Percentiles rank a stretch among this genome's conserved stretches.
Conservation (phyloP, 2,888 invertebrate species). For the Himalopsyche japonica region DNA sequence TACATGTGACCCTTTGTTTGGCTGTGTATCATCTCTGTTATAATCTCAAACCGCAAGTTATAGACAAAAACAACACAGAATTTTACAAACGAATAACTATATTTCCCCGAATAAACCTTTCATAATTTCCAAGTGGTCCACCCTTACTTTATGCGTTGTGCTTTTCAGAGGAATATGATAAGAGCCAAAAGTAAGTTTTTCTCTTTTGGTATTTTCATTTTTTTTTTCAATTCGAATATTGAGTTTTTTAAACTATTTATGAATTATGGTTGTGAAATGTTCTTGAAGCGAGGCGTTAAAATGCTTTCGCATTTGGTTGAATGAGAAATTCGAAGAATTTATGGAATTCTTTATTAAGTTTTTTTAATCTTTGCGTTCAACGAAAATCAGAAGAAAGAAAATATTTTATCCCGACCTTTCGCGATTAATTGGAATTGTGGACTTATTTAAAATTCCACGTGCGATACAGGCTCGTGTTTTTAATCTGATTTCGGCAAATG, state of each 20-base stretch:
- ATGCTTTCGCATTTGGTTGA: not conserved
- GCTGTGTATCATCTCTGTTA: not conserved
- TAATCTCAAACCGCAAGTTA: conserved; percentile 26
- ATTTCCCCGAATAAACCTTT: conserved; percentile 13
- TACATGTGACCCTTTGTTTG: conserved; percentile 12
- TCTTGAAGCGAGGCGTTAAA: not conserved
- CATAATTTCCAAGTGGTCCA: conserved; percentile 3
- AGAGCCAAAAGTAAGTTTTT: not conserved
- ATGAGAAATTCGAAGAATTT: not conserved
- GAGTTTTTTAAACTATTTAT: not conserved
- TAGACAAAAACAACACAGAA: conserved; percentile 12
- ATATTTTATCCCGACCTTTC: not conserved
- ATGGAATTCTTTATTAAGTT: not conserved
- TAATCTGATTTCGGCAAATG: not conserved
- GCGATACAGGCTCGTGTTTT: not conserved
- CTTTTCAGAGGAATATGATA: conserved; percentile 6
- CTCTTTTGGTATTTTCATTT: not conserved
- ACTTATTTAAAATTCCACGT: not conserved
- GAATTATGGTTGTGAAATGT: not conserved
- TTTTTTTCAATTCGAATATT: not conserved
- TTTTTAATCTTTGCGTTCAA: not conserved
- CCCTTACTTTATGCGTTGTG: conserved; percentile 5
- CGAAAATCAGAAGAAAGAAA: not conserved
- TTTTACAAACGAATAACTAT: conserved; percentile 2
- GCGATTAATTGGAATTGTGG: not conserved